These are phyloP conservation scores for Nemoura dubitans DNA, from an alignment of 2,888 invertebrate genomes.

Conservation along the genomic window DNA sequence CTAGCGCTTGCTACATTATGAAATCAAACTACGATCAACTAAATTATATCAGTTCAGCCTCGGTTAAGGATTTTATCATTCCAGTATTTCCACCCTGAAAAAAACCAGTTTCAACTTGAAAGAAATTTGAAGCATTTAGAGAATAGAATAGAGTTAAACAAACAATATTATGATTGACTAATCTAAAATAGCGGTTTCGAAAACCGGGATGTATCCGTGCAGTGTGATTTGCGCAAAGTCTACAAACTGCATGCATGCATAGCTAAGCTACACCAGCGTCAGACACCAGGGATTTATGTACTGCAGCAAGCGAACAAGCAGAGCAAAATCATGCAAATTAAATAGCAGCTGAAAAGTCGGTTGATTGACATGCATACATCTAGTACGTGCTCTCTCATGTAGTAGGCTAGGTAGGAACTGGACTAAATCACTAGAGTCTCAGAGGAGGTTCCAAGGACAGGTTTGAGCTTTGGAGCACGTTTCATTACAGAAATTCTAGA, in stretches of 20 bases:
- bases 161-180: neutral
- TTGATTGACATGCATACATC: neutral
- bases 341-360: neutral
- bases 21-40: conserved; percentile 7
- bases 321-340: neutral
- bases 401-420: conserved; percentile 17
- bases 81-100: conserved; percentile 43
- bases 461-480: neutral
- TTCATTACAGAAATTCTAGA: conserved; percentile 14
- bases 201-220: neutral
- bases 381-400: neutral
- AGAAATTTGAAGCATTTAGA: conserved; percentile 2
- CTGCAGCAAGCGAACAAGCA: neutral
- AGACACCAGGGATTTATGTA: neutral
- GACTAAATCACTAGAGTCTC: neutral
- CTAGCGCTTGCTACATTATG: conserved; percentile 19
- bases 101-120: conserved; percentile 37
- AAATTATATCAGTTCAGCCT: conserved; percentile 35
- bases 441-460: neutral
- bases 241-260: neutral
- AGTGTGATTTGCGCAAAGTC: neutral
- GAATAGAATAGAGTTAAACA: neutral
- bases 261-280: neutral
- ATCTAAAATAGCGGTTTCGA: neutral
- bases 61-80: conserved; percentile 31